Evolutionary conservation across 64 coral and sea anemone species (phyloP), one percentile per base, ranked within the genome.

Genomic region (Pocillopora damicornis): DNA sequence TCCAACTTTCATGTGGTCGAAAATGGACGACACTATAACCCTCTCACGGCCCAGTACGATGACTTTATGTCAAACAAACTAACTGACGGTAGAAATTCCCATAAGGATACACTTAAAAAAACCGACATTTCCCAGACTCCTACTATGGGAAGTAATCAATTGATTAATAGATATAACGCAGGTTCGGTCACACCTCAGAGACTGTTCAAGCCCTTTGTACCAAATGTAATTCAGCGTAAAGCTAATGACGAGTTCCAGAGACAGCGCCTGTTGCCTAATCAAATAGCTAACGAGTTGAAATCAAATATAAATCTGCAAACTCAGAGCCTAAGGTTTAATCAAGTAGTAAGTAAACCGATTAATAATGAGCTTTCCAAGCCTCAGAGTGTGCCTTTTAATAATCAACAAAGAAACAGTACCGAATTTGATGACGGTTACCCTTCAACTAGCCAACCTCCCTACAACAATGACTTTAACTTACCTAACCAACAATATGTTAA

Each of bases 251-350:
- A 85, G 37, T 85, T 85, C 81, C 81, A 71, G 22, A 71, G 67
- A 71, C 67, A 85, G 81, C 81, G 81, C 38, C 36, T 85, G 11
- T 63, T 18, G 64, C 81, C 81, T 85, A 85, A 85, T 85, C 81
- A 65, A 38, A 45, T 85, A 68, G 63, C 81, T 85, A 85, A 85
- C 20, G 81, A 85, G 34, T 72, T 85, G 65, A 45, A 37, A 15
- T 68, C 63, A 85, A 85, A 85, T 85, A 42, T 68, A 26, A 85
- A 85, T 9, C 63, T 72, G 11, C 81, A 85, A 85, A 26, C 81
- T 14, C 81, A 85, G 17, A 85, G 81, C 81, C 67, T 85, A 22
- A 85, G 81, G 14, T 85, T 72, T 85, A 85, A 85, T 71, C 63
- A 85, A 72, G 81, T 71, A 72, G 62, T 17, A 72, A 57, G 4